Base-by-base conservation (phyloP, 2,888 invertebrate genomes). In the Oxytorus armatus region DNA sequence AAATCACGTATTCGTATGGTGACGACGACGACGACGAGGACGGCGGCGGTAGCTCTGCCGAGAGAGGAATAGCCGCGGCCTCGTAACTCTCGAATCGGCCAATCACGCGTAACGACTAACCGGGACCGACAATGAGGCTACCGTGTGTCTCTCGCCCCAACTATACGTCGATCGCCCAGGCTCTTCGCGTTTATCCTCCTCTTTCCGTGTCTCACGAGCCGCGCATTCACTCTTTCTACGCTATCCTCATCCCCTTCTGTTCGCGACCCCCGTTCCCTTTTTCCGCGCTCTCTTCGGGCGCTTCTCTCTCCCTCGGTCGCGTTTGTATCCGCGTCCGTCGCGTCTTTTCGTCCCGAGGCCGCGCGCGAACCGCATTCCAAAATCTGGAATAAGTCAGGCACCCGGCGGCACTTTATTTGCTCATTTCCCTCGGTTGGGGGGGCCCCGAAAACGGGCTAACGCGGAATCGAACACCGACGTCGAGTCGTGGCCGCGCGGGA, bases 361-460 rank as follows among this genome's bases (percentile, higher is more conserved):
- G 76, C 82, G 85, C 81, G 83, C 84, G 83, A 86, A 86, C 85
- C 82, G 80, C 88, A 89, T 90, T 90, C 89, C 88, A 81, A 89
- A 89, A 89, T 88, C 85, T 83, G 85, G 88, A 89, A 88, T 87
- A 88, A 88, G 85, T 86, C 85, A 85, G 83, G 85, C 83, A 85
- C 85, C 83, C 81, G 84, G 86, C 86, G 87, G 83, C 85, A 86
- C 87, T 90, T 90, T 89, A 89, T 90, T 90, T 89, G 86, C 88
- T 89, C 87, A 89, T 88, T 89, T 90, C 89, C 87, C 88, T 88
- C 84, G 66, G 80, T 49, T n/a, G n/a, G 76, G 65, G 82, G 74
- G 69, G 63, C 77, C 80, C 82, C 79, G 68, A n/a, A n/a, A n/a
- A n/a, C 69, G 16, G 47, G 65, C 65, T 65, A 65, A 69, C 44